A percentile compares a stretch with the other conserved stretches of the same genome.
Conservation (phyloP, 35 echinoderm and acorn worm genomes). For the Apostichopus californicus region DNA sequence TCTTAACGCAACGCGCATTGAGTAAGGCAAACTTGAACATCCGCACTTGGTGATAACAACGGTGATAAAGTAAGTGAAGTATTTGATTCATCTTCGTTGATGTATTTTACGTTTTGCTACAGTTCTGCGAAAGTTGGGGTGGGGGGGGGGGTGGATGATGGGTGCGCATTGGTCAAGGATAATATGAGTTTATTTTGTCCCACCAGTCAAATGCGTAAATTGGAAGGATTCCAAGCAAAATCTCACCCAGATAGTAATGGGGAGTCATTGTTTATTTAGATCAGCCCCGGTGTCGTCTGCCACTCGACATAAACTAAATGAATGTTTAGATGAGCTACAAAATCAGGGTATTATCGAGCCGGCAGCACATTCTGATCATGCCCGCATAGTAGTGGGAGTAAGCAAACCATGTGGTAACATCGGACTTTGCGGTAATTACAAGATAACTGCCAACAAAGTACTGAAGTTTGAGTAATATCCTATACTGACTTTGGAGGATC, state of each 20-base stretch:
- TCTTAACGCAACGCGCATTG: constrained; percentile 3
- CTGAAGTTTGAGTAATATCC: constrained; percentile 63
- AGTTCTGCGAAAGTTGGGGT: background rate
- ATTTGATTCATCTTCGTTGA: background rate
- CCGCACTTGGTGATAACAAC: background rate
- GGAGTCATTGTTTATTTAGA: constrained; percentile 48
- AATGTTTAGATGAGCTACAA: constrained; percentile 43
- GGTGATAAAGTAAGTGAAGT: background rate
- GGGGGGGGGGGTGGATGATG: background rate
- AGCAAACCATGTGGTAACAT: constrained; percentile 52
- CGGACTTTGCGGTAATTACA: constrained; percentile 64
- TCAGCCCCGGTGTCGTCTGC: constrained; percentile 63
- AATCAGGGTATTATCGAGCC: constrained; percentile 56
- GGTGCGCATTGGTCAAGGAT: background rate
- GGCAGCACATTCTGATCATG: constrained; percentile 54
- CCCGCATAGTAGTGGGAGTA: constrained; percentile 61
- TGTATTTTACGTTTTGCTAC: background rate
- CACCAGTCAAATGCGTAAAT: too few relatives aligned
- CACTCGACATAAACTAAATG: constrained; percentile 41
- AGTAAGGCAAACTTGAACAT: constrained; percentile 9
- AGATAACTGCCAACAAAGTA: constrained; percentile 69
- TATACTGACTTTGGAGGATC: constrained; percentile 51
- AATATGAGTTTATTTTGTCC: too few relatives aligned
- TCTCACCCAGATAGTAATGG: constrained; percentile 27
- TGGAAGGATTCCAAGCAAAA: constrained; percentile 27